Evolutionary conservation across 2,888 invertebrate species (phyloP), one percentile per base, ranked within the genome.

Genomic region (Ceramica pisi): DNA sequence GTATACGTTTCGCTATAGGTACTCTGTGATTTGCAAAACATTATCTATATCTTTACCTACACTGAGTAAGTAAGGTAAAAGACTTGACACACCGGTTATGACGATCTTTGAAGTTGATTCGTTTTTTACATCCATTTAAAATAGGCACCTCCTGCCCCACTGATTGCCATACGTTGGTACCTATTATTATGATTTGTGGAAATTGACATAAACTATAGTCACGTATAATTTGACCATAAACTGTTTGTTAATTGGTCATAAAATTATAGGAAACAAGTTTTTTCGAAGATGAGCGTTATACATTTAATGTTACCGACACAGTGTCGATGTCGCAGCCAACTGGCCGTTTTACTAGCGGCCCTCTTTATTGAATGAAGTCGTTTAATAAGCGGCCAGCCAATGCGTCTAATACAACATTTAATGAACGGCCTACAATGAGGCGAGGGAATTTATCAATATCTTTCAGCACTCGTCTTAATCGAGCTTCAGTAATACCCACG

Each of bases 221-320:
- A 44, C 50, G 31, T 50, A 48, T 41, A 66, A 73, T 79, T 78
- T 71, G 44, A 64, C 26, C 35, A 66, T 73, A 73, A 79, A 57
- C 62, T 23, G 64, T 41, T 66, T 56, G 71, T 48, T 82, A 82
- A 82, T 71, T 78, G 63, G 16, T 19, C 21, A 38, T 53, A 35
- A 60, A 41, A 61, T 78, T 14, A 53, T 56, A 55, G 10, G 19
- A n/a, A 26, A 50, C 21, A 61, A 41, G 46, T 48, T 68, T 67
- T 78, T 61, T n/a, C 9, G 7, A 35, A 31, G n/a, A 65, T 44
- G 7, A 31, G 12, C n/a, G 44, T 63, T 41, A 51, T 50, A 48
- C n/a, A 26, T 59, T 26, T 46, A 55, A 53, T 35, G 23, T 44
- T 66, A 26, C 4, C 38, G 26, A 19, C n/a, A 14, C 2, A 41